Base-by-base conservation (phyloP, 2,888 invertebrate genomes). In the Quadriops clusia region DNA sequence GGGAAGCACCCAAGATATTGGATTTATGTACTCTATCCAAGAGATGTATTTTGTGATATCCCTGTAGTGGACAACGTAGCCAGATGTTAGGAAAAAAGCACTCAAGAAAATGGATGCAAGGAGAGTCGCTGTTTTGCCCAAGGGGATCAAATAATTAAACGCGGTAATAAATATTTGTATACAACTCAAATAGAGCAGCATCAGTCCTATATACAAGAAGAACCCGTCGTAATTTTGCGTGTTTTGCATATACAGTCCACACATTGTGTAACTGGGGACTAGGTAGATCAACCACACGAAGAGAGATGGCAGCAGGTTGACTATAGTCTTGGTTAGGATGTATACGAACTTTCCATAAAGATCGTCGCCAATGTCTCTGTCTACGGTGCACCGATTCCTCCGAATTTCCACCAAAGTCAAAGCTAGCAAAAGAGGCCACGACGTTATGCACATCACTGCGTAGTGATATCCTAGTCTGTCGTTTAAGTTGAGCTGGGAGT, bases 211-310 rank as follows among this genome's bases (percentile, higher is more conserved):
- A 55, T 55, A 33, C 33, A 31, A 27, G 40, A 38, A 22, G 53
- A 79, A 77, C 40, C 77, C 78, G 30, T 75, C 74, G 44, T 76
- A 69, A 49, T 74, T 71, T 25, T 65, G 70, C 8, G 67, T 65
- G 7, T 72, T 67, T 49, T 78, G 78, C 45, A 77, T 74, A 46
- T 86, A 84, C 1, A 86, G 60, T 0, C 86, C 86, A 14, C 80
- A 77, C 87, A 89, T 87, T 10, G 84, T 83, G 54, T 84, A 87
- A 23, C 86, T 85, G 9, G 93, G 93, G 34, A 89, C 75, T 30
- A 89, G 55, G 54, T 84, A 91, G 3, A 85, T 82, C 42, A 87
- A 50, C 74, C 87, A 87, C 26, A 89, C 74, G 40, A 85, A 68
- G 28, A 77, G 64, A 30, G 85, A 80, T 2, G 86, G 79, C 50